Percentiles rank a stretch among this genome's conserved stretches.
phyloP scores from a whole-genome alignment of 1,140 invertebrate species.

The Hycleus cichorii region DNA sequence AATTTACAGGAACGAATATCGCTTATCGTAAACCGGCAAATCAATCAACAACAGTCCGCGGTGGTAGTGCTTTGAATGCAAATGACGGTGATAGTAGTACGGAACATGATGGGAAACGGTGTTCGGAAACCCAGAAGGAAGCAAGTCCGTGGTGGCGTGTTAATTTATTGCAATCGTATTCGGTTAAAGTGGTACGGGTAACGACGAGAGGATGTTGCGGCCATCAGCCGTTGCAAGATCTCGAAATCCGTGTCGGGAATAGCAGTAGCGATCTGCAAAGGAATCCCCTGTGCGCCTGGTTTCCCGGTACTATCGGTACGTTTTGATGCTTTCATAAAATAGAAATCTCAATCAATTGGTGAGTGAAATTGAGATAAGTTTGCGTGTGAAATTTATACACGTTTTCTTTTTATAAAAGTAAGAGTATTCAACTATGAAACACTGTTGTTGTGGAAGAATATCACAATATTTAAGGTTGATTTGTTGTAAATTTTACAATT shows the following conservation, averaged over 20 bases:
- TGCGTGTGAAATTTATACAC: no score
- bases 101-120: constrained; percentile 77
- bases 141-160: constrained; percentile 88
- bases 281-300: constrained; percentile 88
- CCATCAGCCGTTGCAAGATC: constrained; percentile 81
- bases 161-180: constrained; percentile 73
- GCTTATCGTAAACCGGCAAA: constrained; percentile 80
- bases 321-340: background rate
- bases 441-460: no score
- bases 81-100: constrained; percentile 78
- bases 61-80: constrained; percentile 70
- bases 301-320: constrained; percentile 81
- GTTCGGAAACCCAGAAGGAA: constrained; percentile 82
- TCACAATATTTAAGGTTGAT: no score
- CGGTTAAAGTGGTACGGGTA: constrained; percentile 74
- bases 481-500: no score
- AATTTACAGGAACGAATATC: constrained; percentile 68
- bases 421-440: no score
- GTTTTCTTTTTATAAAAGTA: no score
- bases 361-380: no score
- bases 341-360: no score
- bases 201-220: constrained; percentile 72
- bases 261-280: constrained; percentile 76
- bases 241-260: constrained; percentile 87
- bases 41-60: constrained; percentile 78